A percentile compares a stretch with the other conserved stretches of the same genome.
Conservation (phyloP, 2,888 invertebrate genomes). For the Myathropa florea region DNA sequence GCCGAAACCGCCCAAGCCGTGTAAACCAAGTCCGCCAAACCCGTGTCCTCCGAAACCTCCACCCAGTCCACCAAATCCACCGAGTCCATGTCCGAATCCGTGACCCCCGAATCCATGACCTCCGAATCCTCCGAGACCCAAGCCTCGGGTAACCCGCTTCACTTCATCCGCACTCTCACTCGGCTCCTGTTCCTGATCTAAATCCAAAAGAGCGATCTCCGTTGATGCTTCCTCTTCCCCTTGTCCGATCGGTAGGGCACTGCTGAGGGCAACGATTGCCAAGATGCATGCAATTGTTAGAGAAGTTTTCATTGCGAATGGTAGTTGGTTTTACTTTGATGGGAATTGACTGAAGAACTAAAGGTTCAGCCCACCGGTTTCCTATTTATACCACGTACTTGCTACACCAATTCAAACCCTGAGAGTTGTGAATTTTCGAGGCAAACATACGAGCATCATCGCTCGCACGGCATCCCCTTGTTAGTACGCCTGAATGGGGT, state of each 20-base stretch:
- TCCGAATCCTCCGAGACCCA: too few species aligned
- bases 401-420: not conserved
- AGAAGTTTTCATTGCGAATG: not conserved
- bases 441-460: not conserved
- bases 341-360: not conserved
- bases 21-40: constrained; percentile 50
- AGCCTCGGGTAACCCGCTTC: constrained; percentile 73
- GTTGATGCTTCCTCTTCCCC: constrained; percentile 22
- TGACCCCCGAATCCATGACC: constrained; percentile 72
- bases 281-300: constrained; percentile 70
- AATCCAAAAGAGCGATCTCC: constrained; percentile 74
- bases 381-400: constrained; percentile 12
- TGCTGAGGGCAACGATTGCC: constrained; percentile 23
- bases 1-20: constrained; percentile 73
- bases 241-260: constrained; percentile 1
- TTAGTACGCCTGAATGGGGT: constrained; percentile 1
- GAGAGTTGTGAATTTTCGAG: constrained; percentile 7
- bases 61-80: constrained; percentile 71
- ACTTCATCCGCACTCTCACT: constrained; percentile 37
- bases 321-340: not conserved
- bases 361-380: not conserved
- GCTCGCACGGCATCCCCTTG: constrained; percentile 3
- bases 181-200: constrained; percentile 38
- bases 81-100: constrained; percentile 46
- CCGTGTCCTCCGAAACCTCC: constrained; percentile 63